Conservation (phyloP, 2,113 vertebrate species). For the Cyprinodon brontotheroides region DNA sequence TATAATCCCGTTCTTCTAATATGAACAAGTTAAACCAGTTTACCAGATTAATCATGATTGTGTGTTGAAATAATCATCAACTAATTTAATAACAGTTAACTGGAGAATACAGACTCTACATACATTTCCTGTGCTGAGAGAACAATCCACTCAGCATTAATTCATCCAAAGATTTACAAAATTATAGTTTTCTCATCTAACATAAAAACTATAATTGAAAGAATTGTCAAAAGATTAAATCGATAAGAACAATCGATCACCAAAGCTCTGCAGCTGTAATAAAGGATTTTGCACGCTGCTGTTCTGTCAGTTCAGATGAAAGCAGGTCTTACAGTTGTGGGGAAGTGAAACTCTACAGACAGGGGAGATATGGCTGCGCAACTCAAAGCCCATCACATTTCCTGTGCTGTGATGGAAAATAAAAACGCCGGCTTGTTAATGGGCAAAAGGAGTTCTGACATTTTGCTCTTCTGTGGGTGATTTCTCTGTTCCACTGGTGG, state of each 20-base stretch:
- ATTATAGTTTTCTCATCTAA: too few relatives aligned
- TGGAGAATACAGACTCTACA: too few relatives aligned
- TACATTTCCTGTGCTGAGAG: too few relatives aligned
- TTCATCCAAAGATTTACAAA: too few relatives aligned
- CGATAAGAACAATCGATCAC: too few relatives aligned
- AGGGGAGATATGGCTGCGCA: slow-evolving; percentile 9
- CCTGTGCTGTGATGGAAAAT: slow-evolving; percentile 64
- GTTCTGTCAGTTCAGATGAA: slow-evolving; percentile 2
- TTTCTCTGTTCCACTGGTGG: slow-evolving; percentile 56
- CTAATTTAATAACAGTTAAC: too few relatives aligned
- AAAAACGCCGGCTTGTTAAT: slow-evolving; percentile 41
- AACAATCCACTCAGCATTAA: too few relatives aligned
- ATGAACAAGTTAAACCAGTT: neutral
- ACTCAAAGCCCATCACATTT: slow-evolving; percentile 41
- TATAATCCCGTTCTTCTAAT: too few relatives aligned
- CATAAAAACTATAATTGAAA: too few relatives aligned
- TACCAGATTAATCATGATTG: too few relatives aligned
- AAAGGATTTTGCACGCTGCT: neutral
- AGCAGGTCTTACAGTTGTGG: slow-evolving; percentile 6
- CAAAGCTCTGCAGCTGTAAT: neutral
- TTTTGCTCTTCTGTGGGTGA: slow-evolving; percentile 45
- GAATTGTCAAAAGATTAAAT: too few relatives aligned
- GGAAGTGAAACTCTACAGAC: slow-evolving; percentile 47
- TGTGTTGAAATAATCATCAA: too few relatives aligned
- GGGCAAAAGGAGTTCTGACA: slow-evolving; percentile 46